These are phyloP conservation scores for Heterotilapia buettikoferi DNA, from an alignment of 2,113 vertebrate species.

Conservation along the genomic window DNA sequence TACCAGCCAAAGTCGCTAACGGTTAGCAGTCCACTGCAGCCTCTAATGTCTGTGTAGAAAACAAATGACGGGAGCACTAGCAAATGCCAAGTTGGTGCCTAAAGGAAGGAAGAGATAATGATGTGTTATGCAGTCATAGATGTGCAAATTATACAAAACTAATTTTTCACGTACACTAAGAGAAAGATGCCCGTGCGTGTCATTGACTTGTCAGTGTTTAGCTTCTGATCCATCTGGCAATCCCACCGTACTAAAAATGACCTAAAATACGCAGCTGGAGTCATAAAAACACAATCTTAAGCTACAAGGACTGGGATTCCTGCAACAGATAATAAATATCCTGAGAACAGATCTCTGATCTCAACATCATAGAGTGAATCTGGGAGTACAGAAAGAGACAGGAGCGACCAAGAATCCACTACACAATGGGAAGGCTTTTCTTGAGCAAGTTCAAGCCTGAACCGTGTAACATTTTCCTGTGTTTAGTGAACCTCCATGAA, in stretches of 20 bases:
- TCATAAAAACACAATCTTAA: background rate
- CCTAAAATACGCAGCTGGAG: background rate
- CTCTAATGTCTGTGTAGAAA: background rate
- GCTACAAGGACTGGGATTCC: background rate
- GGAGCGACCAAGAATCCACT: background rate
- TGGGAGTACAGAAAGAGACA: background rate
- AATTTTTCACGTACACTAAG: background rate
- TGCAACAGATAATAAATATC: background rate
- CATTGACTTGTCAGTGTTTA: background rate
- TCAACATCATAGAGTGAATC: background rate
- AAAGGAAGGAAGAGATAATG: conserved; percentile 28
- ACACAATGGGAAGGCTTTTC: background rate
- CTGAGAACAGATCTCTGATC: background rate
- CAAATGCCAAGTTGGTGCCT: background rate
- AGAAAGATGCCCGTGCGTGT: background rate
- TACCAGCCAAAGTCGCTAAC: conserved; percentile 20
- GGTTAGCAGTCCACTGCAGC: conserved; percentile 11
- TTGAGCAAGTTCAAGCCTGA: background rate
- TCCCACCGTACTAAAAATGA: background rate
- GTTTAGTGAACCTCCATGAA: background rate
- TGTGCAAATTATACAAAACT: background rate
- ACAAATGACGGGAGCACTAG: background rate
- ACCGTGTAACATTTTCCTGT: background rate
- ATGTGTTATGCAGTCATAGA: background rate
- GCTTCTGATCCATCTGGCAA: background rate